These are phyloP conservation scores for Euglossa dilemma DNA, from an alignment of 1,140 invertebrate species.

Conservation along the genomic window DNA sequence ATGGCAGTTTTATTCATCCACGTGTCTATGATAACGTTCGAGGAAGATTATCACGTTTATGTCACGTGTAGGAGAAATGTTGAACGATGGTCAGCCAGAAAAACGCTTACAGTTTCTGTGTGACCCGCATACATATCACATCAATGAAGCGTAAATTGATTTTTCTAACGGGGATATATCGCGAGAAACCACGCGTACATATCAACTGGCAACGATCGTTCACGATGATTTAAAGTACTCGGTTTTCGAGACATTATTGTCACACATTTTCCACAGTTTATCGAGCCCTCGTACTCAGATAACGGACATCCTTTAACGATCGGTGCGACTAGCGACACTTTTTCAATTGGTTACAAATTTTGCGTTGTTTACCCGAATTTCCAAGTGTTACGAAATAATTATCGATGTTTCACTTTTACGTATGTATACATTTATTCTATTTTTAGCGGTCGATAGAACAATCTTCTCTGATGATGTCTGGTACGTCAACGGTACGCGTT, in stretches of 20 bases:
- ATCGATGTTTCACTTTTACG: not conserved
- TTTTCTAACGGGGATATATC: constrained; percentile 36
- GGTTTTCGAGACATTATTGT: not conserved
- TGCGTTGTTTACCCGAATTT: not conserved
- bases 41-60: constrained; percentile 61
- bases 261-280: constrained; percentile 17
- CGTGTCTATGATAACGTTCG: constrained; percentile 15
- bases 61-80: constrained; percentile 56
- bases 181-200: not conserved
- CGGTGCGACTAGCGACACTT: too few species aligned
- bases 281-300: not conserved
- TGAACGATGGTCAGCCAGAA: constrained; percentile 48
- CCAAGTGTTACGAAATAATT: not conserved
- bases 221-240: constrained; percentile 10
- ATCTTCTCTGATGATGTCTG: not conserved
- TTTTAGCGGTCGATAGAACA: constrained; percentile 13
- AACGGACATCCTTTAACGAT: not conserved
- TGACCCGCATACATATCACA: constrained; percentile 57
- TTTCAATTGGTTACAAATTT: not conserved
- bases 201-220: not conserved
- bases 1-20: not conserved
- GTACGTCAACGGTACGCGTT: not conserved
- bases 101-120: constrained; percentile 64
- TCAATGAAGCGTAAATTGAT: constrained; percentile 44
- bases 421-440: not conserved